phyloP scores from a whole-genome alignment of 2,888 invertebrate species.

The Eupithecia subumbrata region DNA sequence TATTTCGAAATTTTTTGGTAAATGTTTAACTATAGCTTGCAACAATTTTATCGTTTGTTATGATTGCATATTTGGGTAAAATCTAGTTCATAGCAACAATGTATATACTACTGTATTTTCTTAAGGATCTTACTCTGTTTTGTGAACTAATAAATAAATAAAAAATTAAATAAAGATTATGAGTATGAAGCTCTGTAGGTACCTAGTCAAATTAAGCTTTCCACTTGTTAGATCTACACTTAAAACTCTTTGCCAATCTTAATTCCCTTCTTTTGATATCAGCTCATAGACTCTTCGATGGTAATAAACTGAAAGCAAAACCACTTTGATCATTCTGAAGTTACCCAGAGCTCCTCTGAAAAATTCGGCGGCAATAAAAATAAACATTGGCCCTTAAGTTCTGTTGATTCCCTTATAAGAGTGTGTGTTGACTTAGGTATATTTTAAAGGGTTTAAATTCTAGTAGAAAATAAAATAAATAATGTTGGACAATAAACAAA shows the following conservation, averaged over 20 bases:
- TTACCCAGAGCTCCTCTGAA: slow-evolving; percentile 26
- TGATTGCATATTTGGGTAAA: no score
- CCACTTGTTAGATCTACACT: background rate
- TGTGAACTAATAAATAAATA: no score
- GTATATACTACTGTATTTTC: no score
- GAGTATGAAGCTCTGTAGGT: background rate
- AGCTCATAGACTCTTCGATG: slow-evolving; percentile 36
- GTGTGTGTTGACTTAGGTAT: background rate
- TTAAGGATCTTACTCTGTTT: no score
- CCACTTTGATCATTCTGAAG: slow-evolving; percentile 39
- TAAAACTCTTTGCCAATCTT: slow-evolving; percentile 31
- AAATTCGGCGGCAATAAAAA: background rate
- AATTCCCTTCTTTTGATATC: slow-evolving; percentile 40
- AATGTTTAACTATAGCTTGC: no score
- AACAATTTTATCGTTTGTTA: no score
- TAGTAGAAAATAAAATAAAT: background rate
- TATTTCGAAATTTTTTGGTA: no score
- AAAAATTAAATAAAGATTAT: no score
- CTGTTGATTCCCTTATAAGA: background rate
- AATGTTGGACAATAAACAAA: no score
- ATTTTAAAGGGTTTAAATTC: background rate
- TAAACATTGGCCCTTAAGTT: slow-evolving; percentile 3
- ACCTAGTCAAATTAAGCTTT: background rate
- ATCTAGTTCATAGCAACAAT: no score
- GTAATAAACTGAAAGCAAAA: slow-evolving; percentile 36